A percentile compares a stretch with the other conserved stretches of the same genome.
phyloP scores from a whole-genome alignment of 2,797 vertebrate species.

The Sebastes steindachneri region DNA sequence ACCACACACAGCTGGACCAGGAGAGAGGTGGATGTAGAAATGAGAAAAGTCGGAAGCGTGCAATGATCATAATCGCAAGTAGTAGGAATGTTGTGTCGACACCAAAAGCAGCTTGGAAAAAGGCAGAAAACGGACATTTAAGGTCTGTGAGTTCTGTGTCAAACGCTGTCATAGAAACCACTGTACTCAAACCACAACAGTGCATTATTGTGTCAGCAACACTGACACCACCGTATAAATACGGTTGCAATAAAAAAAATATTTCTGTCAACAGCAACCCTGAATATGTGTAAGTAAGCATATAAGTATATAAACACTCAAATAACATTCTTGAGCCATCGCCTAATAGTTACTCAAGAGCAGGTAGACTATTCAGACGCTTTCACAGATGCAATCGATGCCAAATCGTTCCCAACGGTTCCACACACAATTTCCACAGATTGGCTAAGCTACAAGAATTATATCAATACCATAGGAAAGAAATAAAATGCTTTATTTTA shows the following conservation, averaged over 20 bases:
- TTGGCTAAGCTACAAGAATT: constrained; percentile 23
- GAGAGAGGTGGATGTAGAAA: constrained; percentile 42
- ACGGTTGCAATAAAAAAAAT: background rate
- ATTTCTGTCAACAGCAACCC: background rate
- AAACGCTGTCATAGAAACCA: constrained; percentile 1
- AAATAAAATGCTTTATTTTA: constrained; percentile 20
- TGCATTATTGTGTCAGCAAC: background rate
- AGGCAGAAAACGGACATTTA: background rate
- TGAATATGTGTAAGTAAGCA: background rate
- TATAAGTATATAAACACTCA: background rate
- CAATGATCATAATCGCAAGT: constrained; percentile 30
- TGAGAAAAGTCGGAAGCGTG: constrained; percentile 31
- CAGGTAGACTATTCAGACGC: constrained; percentile 8
- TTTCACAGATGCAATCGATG: constrained; percentile 27
- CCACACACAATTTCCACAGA: constrained; percentile 14
- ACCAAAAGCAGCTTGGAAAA: background rate
- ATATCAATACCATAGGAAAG: background rate
- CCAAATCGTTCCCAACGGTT: constrained; percentile 14
- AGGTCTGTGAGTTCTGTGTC: background rate
- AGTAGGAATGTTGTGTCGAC: constrained; percentile 18
- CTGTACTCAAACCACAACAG: background rate
- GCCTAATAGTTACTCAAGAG: background rate
- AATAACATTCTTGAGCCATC: background rate
- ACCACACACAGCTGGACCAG: constrained; percentile 71
- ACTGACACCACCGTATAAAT: background rate